phyloP scores from a whole-genome alignment of 2,888 invertebrate species.

The Apocheima hispidaria region DNA sequence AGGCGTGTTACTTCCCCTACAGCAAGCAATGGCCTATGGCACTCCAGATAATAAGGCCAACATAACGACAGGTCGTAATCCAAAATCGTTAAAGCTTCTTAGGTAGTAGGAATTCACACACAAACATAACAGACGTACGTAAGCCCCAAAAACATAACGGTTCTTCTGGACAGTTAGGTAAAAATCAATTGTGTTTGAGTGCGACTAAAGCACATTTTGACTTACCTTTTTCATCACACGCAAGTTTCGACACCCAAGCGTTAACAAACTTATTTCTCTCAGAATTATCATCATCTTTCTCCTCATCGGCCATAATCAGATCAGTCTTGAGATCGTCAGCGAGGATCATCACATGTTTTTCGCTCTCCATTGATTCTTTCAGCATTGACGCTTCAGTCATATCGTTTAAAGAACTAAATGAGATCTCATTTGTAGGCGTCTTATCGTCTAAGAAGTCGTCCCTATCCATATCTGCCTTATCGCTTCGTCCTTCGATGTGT shows the following conservation, averaged over 20 bases:
- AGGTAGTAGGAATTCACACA: too few species aligned
- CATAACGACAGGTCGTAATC: too few species aligned
- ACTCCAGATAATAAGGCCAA: too few species aligned
- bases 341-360: constrained; percentile 75
- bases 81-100: too few species aligned
- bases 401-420: constrained; percentile 80
- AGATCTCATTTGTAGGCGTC: constrained; percentile 82
- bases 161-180: too few species aligned
- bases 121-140: too few species aligned
- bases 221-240: constrained; percentile 80
- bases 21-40: too few species aligned
- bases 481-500: constrained; percentile 59
- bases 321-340: constrained; percentile 83
- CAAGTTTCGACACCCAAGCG: constrained; percentile 78
- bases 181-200: background rate
- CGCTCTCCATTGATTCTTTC: constrained; percentile 82
- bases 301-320: constrained; percentile 81
- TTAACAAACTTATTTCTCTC: constrained; percentile 83
- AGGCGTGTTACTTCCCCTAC: too few species aligned
- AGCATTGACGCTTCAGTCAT: constrained; percentile 81
- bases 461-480: constrained; percentile 62
- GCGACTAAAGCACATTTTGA: background rate
- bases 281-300: constrained; percentile 83
- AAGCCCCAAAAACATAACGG: too few species aligned
- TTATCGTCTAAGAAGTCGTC: constrained; percentile 73